Base-by-base conservation (phyloP, 1,140 invertebrate genomes). In the Chrysomallon squamiferum region DNA sequence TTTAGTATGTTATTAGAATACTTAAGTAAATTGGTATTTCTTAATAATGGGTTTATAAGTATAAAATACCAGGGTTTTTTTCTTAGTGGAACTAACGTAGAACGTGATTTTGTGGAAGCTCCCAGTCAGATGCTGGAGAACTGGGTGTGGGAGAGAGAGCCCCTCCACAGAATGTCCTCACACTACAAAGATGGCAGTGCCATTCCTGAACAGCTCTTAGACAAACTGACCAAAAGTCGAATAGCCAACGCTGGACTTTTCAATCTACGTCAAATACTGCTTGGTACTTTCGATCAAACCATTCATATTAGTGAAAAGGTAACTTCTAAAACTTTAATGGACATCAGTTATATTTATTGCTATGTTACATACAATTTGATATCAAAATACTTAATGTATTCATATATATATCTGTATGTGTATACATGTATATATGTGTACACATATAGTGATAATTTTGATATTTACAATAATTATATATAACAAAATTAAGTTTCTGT, bases 51-150 rank as follows among this genome's bases (percentile, higher is more conserved):
- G n/a, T n/a, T n/a, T n/a, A n/a, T n/a, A n/a, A n/a, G n/a, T n/a
- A n/a, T n/a, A n/a, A n/a, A n/a, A n/a, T n/a, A n/a, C n/a, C n/a
- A n/a, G n/a, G n/a, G n/a, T n/a, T n/a, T n/a, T n/a, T n/a, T n/a
- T n/a, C n/a, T n/a, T n/a, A 86, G 86, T 79, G 88, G 88, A 6
- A 87, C 86, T 7, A 70, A 76, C 68, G 88, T 89, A 3, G 88
- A 89, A 68, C 75, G 86, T 30, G 88, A 89, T 72, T 89, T 89
- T 82, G 84, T 89, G 13, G 88, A 89, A 72, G 88, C 87, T 6
- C 88, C 88, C 18, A 88, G 87, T 13, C 88, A 89, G 80, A 89
- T 89, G 88, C 74, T 89, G 61, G 88, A 89, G 74, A 89, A 89
- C 74, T 89, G 88, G 88, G 85, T 86, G 7, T 89, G 88, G 88